phyloP scores from a whole-genome alignment of 2,797 vertebrate species.

The Tauraco hartlaubi region DNA sequence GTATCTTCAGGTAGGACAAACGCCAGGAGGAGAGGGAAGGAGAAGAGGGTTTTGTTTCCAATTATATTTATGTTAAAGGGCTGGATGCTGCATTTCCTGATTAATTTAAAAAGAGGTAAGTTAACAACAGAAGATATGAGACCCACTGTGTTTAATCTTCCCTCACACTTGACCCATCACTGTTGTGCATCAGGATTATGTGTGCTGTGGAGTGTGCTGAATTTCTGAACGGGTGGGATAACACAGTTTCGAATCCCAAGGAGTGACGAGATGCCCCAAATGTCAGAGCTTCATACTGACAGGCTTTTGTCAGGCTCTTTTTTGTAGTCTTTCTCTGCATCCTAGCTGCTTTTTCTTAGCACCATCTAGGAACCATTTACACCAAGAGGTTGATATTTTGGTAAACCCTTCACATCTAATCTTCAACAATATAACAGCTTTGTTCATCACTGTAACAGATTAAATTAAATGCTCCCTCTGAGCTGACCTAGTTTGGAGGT shows the following conservation, averaged over 20 bases:
- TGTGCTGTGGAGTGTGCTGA: background rate
- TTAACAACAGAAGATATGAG: background rate
- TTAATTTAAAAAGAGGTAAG: background rate
- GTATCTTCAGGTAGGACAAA: background rate
- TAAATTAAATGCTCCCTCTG: constrained; percentile 45
- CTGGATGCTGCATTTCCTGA: background rate
- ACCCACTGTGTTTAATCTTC: background rate
- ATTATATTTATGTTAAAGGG: background rate
- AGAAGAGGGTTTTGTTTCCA: background rate
- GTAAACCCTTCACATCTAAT: constrained; percentile 41
- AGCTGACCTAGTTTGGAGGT: constrained; percentile 66
- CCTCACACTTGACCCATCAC: background rate
- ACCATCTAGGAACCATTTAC: constrained; percentile 12
- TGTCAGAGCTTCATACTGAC: constrained; percentile 7
- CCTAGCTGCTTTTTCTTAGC: constrained; percentile 48
- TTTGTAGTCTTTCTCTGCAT: background rate
- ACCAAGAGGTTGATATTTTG: constrained; percentile 33
- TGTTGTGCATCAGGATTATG: background rate
- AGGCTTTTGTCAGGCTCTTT: background rate
- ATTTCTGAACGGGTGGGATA: constrained; percentile 20
- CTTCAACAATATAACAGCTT: constrained; percentile 38
- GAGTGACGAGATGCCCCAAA: background rate
- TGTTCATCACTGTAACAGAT: constrained; percentile 64
- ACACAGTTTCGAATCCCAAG: constrained; percentile 14
- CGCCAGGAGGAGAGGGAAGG: background rate